These are phyloP conservation scores for Elysia chlorotica DNA, from an alignment of 1,140 invertebrate species.

Conservation along the genomic window DNA sequence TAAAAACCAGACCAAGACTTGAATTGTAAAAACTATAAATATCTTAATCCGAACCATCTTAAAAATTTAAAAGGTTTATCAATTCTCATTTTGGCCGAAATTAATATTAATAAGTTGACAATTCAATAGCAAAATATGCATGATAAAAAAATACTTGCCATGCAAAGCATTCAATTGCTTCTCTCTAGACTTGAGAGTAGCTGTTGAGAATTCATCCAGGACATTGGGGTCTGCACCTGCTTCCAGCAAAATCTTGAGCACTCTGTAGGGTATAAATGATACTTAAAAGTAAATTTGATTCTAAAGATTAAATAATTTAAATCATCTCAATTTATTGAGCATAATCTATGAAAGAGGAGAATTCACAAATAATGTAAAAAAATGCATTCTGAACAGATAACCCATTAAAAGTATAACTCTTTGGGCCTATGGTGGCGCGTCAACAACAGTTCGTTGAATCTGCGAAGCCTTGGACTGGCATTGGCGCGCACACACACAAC, in stretches of 20 bases:
- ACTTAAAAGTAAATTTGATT: neutral
- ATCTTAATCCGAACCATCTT: neutral
- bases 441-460: too few species aligned
- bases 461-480: too few species aligned
- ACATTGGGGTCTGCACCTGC: conserved; percentile 80
- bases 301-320: neutral
- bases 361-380: neutral
- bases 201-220: conserved; percentile 79
- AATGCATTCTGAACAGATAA: neutral
- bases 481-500: too few species aligned
- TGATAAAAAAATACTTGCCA: neutral
- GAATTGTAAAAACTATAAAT: neutral
- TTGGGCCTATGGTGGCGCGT: too few species aligned
- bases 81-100: neutral
- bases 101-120: neutral
- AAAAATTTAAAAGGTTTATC: neutral
- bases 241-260: conserved; percentile 73
- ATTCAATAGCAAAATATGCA: neutral
- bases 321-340: neutral
- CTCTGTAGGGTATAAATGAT: conserved; percentile 44
- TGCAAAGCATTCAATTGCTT: conserved; percentile 56
- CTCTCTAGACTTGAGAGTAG: conserved; percentile 64
- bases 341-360: neutral
- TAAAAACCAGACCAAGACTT: neutral
- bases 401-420: neutral